Evolutionary conservation across 2,888 invertebrate species (phyloP), one percentile per base, ranked within the genome.

Genomic region (Chymomyza procnemis): DNA sequence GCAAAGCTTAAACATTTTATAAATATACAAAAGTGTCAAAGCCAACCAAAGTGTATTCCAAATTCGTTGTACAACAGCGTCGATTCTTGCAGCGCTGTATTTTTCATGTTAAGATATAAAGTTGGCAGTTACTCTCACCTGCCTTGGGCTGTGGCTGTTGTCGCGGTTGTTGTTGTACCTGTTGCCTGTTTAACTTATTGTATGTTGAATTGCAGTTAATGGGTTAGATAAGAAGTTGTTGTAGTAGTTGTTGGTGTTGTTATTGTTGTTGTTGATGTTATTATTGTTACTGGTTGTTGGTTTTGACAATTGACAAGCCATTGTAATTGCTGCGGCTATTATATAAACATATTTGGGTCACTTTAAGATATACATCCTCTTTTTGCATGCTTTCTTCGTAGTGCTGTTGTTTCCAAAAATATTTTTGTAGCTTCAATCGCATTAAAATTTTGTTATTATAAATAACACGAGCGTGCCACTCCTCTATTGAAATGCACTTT

Each of bases 201-300:
- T 74, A 75, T 80, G 85, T 83, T 85, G 83, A 85, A 80, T 82
- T 87, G 82, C 87, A 85, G 83, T 85, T 81, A 80, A 78, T 75
- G 62, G 21, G 69, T 84, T 85, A 86, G 77, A 84, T 84, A 86
- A 82, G 80, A 70, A 67, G 61, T 16, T 68, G 74, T 64, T 69
- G 66, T 50, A 21, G 61, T 64, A 61, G 60, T n/a, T 69, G 62
- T 63, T 61, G n/a, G n/a, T n/a, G n/a, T 16, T 30, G 26, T 61
- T 64, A 16, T 21, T 22, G n/a, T 22, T 61, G 57, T 57, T 57
- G 30, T 22, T 26, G 18, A 8, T 48, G 26, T 26, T 26, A 26
- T 26, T 6, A 26, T 26, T 55, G 57, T 30, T 55, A 54, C 54
- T 56, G 22, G 65, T 50, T 64, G 72, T 66, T 60, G 14, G 57